Conservation (phyloP, 2,113 vertebrate species). For the Nansenia antarctica region DNA sequence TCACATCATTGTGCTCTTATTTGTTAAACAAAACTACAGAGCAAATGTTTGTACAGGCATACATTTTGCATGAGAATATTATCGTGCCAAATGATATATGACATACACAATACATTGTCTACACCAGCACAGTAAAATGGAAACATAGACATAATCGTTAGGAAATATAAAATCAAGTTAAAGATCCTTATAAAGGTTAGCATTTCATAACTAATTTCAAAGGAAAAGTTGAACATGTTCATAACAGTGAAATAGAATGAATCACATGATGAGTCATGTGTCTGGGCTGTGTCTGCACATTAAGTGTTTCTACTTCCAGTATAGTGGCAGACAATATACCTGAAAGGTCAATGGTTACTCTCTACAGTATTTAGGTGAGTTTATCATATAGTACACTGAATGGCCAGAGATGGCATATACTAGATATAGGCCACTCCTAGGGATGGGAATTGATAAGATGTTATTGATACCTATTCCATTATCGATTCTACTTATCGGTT, state of each 20-base stretch:
- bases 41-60: constrained; percentile 58
- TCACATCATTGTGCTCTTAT: constrained; percentile 52
- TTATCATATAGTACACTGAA: too few relatives aligned
- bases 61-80: constrained; percentile 57
- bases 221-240: background rate
- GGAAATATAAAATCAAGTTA: too few relatives aligned
- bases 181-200: too few relatives aligned
- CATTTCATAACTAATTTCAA: background rate
- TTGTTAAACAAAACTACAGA: constrained; percentile 59
- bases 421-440: too few relatives aligned
- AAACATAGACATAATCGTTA: too few relatives aligned
- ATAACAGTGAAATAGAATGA: background rate
- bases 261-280: background rate
- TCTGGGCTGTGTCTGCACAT: background rate
- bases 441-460: too few relatives aligned
- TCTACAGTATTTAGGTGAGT: background rate
- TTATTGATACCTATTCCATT: too few relatives aligned
- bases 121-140: background rate
- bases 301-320: too few relatives aligned
- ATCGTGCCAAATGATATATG: constrained; percentile 51
- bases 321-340: background rate
- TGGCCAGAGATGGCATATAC: too few relatives aligned
- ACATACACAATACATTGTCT: constrained; percentile 9
- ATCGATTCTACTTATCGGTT: too few relatives aligned
- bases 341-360: background rate